Evolutionary conservation across 2,797 vertebrate species (phyloP), one percentile per base, ranked within the genome.

Genomic region (Phyllotis vaccarum): DNA sequence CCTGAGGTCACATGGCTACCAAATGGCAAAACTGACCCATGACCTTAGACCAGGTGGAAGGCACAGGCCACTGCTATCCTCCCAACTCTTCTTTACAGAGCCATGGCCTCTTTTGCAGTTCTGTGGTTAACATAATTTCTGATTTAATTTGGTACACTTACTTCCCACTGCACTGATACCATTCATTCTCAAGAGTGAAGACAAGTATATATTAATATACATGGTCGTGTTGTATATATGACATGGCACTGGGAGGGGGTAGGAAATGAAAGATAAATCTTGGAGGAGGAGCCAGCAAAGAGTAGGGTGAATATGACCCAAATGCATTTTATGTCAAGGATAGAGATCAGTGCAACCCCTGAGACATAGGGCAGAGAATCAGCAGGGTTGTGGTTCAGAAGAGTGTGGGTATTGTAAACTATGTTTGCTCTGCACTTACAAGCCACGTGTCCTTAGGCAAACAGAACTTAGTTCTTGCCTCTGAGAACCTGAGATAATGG

Each of bases 101-200:
- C 86, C 12, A 4, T 21, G 31, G 62, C 16, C 52, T 68, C 34
- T 54, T 68, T 62, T 86, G 43, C 68, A 81, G 27, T 43, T 54
- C 29, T 17, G 10, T 27, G 10, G 5, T 52, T 54, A 52, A 27
- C 29, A 68, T 52, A 0, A 2, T 88, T 83, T 92, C 68, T 68
- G 37, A 92, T 68, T 64, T 70, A 70, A 37, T 70, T 70, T 74
- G 60, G 27, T 62, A 49, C 34, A 27, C 43, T 75, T 79, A 54
- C 49, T 82, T 58, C 52, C 40, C 8, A 83, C 0, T 5, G 10
- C 19, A 74, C 37, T 3, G 12, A 66, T 37, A 85, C 79, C 34
- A 76, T 80, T 72, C 24, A 46, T 70, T 90, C 56, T 86, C 70
- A 79, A 79, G 40, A 82, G 60, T 22, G 64, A 93, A 93, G 78